Base-by-base conservation (phyloP, 64 coral and sea anemone genomes). In the Stichodactyla mertensii region DNA sequence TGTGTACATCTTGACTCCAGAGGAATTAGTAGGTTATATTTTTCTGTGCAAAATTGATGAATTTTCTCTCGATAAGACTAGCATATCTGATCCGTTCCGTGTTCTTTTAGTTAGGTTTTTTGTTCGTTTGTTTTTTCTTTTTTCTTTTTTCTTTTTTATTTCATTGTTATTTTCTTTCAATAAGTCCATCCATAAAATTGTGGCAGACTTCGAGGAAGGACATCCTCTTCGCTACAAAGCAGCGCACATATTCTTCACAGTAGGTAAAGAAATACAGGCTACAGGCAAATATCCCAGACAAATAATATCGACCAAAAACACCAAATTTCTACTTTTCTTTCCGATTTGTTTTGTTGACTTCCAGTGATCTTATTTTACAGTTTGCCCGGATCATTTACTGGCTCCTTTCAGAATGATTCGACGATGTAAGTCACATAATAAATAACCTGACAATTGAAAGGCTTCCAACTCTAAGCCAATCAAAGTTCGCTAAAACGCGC, bases 231-330 rank as follows among this genome's bases (percentile, higher is more conserved):
- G 89, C 78, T 98, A 98, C 85, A 89, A 83, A 71, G 87, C 57
- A 79, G 95, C 92, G 20, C 95, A 98, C 87, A 87, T 98, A 8
- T 98, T 98, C 60, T 98, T 98, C 69, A 98, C 95, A 59, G 92
- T 94, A 94, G 95, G 95, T 98, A 87, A 71, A 14, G 10, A 14
- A 70, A 7, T 22, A 62, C 14, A 62, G 19, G 19, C 9, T 22
- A 62, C 14, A 62, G 19, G 19, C 9, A n/a, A 8, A n/a, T 7
- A 4, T 66, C 22, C 4, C 3, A 45, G 36, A 45, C 36, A 4
- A 45, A 45, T 45, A 45, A 45, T 45, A 45, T 45, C 36, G 36
- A 2, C 36, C 36, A 45, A 45, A 45, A 45, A 45, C 3, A 45
- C 36, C 36, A 45, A 45, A 45, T 45, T 45, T 66, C 23, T n/a